phyloP scores from a whole-genome alignment of 2,113 vertebrate species.

The Oenanthe melanoleuca region DNA sequence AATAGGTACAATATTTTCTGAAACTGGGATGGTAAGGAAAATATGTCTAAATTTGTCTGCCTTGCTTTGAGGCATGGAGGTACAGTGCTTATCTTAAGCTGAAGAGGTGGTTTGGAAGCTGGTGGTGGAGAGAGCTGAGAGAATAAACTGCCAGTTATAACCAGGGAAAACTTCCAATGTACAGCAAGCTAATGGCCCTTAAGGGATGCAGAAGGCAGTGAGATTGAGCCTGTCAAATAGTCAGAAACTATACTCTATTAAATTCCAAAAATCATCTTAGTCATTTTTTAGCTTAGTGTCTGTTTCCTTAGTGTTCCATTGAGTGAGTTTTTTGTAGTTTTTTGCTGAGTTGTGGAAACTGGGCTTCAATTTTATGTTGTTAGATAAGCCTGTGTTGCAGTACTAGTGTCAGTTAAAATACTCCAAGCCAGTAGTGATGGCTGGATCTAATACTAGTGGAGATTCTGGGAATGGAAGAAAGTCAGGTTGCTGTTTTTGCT shows the following conservation, averaged over 20 bases:
- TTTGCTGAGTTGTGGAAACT: not conserved
- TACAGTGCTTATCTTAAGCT: not conserved
- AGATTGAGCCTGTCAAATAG: not conserved
- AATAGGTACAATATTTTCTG: not conserved
- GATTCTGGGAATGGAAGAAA: not conserved
- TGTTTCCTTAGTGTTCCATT: not conserved
- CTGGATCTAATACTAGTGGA: not conserved
- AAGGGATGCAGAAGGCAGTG: not conserved
- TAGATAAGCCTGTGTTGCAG: not conserved
- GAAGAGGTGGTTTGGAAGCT: not conserved
- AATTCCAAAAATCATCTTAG: not conserved
- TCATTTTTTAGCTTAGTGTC: not conserved
- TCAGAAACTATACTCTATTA: not conserved
- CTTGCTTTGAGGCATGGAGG: not conserved
- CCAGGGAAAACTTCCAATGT: not conserved
- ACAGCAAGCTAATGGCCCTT: not conserved
- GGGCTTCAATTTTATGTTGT: accelerated
- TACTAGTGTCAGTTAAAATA: not conserved
- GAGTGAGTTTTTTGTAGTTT: not conserved
- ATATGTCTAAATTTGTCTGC: not conserved
- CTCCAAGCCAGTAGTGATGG: not conserved
- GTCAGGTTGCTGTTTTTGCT: not conserved
- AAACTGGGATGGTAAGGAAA: not conserved
- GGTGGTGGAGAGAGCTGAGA: not conserved
- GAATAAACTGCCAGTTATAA: not conserved